phyloP scores from a whole-genome alignment of 2,888 invertebrate species.

The Tenthredo notha region DNA sequence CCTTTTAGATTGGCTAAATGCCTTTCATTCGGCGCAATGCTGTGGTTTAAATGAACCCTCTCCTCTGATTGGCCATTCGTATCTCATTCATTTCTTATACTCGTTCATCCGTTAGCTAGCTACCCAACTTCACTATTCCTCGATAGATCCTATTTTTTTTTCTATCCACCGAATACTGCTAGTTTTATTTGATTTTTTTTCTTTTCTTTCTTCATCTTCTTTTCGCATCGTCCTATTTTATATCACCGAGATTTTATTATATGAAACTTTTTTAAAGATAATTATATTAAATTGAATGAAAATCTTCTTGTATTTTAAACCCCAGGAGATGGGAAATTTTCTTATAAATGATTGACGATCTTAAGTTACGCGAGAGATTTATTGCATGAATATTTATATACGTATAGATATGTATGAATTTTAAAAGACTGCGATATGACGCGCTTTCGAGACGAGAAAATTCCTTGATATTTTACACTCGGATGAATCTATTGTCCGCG shows the following conservation, averaged over 20 bases:
- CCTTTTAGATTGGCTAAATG: slow-evolving; percentile 77
- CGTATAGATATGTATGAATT: not conserved
- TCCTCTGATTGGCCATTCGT: slow-evolving; percentile 70
- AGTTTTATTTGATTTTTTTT: no score
- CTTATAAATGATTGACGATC: not conserved
- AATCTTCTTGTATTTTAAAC: no score
- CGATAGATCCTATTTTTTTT: not conserved
- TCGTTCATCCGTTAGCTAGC: not conserved
- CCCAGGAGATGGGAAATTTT: not conserved
- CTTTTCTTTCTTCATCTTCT: no score
- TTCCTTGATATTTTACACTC: slow-evolving; percentile 75
- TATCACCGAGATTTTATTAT: not conserved
- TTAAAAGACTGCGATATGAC: slow-evolving; percentile 53
- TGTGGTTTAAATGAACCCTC: slow-evolving; percentile 71
- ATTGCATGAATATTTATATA: not conserved
- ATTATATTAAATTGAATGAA: no score
- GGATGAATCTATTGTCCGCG: slow-evolving; percentile 75
- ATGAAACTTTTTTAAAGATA: not conserved
- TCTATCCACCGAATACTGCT: no score
- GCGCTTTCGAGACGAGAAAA: slow-evolving; percentile 66
- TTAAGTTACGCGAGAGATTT: not conserved
- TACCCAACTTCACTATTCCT: not conserved
- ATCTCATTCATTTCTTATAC: slow-evolving; percentile 35
- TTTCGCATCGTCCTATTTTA: not conserved
- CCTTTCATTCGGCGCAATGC: slow-evolving; percentile 70